phyloP scores from a whole-genome alignment of 2,888 invertebrate species.

The Sicus ferrugineus region DNA sequence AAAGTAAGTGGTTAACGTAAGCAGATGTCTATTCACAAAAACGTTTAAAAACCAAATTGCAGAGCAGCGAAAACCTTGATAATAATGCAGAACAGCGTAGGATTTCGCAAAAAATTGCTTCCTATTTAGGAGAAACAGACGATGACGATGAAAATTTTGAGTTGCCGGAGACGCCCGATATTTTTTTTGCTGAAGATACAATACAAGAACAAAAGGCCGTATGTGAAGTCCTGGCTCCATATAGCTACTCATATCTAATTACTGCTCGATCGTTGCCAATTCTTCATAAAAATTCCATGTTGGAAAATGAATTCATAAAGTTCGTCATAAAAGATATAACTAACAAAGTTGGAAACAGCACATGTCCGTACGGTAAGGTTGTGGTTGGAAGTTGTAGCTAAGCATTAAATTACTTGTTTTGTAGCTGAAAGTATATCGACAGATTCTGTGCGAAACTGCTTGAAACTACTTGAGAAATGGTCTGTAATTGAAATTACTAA shows the following conservation, averaged over 20 bases:
- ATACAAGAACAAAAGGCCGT: slow-evolving; percentile 67
- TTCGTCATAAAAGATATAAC: slow-evolving; percentile 73
- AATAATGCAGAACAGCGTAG: slow-evolving; percentile 48
- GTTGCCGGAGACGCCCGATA: slow-evolving; percentile 43
- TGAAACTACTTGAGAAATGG: slow-evolving; percentile 83
- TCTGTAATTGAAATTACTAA: slow-evolving; percentile 73
- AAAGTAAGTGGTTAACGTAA: slow-evolving; percentile 63
- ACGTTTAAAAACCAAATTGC: slow-evolving; percentile 33
- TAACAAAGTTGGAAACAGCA: slow-evolving; percentile 69
- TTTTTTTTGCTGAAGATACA: slow-evolving; percentile 54
- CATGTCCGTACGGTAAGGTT: slow-evolving; percentile 70
- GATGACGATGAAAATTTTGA: slow-evolving; percentile 43
- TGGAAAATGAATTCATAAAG: slow-evolving; percentile 75
- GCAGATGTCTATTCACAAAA: slow-evolving; percentile 10
- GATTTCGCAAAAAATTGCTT: slow-evolving; percentile 51
- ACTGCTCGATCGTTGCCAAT: slow-evolving; percentile 69
- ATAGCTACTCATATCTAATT: slow-evolving; percentile 77
- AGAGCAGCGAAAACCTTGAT: slow-evolving; percentile 53
- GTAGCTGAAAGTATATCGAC: slow-evolving; percentile 88
- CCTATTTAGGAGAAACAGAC: slow-evolving; percentile 46
- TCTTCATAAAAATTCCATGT: slow-evolving; percentile 65
- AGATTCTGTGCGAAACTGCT: slow-evolving; percentile 85
- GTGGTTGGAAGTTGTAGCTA: background rate
- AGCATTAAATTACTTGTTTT: slow-evolving; percentile 38
- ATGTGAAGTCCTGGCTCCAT: slow-evolving; percentile 72